phyloP scores from a whole-genome alignment of 2,888 invertebrate genomes.

The Dicyrtomina minuta region DNA sequence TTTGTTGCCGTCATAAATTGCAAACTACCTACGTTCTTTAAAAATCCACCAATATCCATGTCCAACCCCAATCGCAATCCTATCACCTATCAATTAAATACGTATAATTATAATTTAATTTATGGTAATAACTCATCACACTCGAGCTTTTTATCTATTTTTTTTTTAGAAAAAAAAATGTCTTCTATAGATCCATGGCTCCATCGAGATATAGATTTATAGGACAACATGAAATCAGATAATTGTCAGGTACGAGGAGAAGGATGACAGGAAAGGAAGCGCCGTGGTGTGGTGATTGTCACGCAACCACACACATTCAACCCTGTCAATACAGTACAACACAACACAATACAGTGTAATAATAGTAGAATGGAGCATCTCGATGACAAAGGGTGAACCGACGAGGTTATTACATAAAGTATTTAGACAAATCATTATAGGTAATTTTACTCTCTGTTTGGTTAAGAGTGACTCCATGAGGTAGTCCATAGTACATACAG shows the following conservation, averaged over 20 bases:
- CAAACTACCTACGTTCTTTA: too few species aligned
- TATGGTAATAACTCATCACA: conserved; percentile 9
- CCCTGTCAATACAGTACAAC: too few species aligned
- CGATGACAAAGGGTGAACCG: conserved; percentile 28
- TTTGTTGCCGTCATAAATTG: too few species aligned
- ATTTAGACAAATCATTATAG: conserved; percentile 33
- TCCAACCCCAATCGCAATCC: too few species aligned
- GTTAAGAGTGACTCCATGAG: conserved; percentile 35
- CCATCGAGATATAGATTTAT: too few species aligned
- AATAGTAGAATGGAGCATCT: conserved; percentile 6
- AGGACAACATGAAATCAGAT: conserved; percentile 13
- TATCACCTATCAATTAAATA: background rate
- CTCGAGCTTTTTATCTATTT: too few species aligned
- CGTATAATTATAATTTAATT: background rate
- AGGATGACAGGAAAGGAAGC: conserved; percentile 1
- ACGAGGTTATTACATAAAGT: conserved; percentile 15
- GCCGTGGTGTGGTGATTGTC: conserved; percentile 18
- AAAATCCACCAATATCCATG: too few species aligned
- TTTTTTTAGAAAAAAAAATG: too few species aligned
- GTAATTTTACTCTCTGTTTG: conserved; percentile 38
- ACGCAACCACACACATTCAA: conserved; percentile 18
- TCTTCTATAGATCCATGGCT: too few species aligned
- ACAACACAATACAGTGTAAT: conserved; percentile 4
- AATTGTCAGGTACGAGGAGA: conserved; percentile 6
- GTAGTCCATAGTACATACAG: background rate